Evolutionary conservation across 2,888 invertebrate species (phyloP).

Genomic region (Heliconius ismenius): DNA sequence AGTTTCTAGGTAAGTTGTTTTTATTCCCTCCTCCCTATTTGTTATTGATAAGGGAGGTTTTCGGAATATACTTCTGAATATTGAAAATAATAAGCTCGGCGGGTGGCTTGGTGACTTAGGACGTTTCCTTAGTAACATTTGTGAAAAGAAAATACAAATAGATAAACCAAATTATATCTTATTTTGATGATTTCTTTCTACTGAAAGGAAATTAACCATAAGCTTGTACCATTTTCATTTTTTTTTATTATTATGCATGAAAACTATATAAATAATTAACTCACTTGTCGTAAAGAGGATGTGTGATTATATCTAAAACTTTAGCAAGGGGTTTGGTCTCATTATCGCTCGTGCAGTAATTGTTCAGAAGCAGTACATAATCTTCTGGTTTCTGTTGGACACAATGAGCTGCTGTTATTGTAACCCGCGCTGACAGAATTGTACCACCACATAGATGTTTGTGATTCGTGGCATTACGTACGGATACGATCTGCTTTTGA

Average conservation of each 20-base stretch:
- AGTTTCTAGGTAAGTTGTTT: conserved; percentile 35
- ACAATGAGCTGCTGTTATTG: conserved; percentile 75
- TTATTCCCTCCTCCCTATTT: conserved; percentile 32
- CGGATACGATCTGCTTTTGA: conserved; percentile 62
- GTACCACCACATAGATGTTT: conserved; percentile 69
- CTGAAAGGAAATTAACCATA: background rate
- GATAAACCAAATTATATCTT: background rate
- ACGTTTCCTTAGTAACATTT: background rate
- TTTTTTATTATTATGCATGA: background rate
- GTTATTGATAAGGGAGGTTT: conserved; percentile 33
- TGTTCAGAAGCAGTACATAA: conserved; percentile 62
- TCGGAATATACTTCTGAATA: conserved; percentile 10
- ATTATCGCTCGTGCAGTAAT: conserved; percentile 54
- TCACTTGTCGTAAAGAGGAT: conserved; percentile 66
- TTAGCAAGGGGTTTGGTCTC: conserved; percentile 48
- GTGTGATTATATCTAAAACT: conserved; percentile 58
- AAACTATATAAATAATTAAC: conserved; percentile 35
- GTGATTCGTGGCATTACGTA: conserved; percentile 57
- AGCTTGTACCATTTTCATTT: background rate
- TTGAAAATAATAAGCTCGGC: conserved; percentile 24
- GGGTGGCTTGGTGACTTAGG: conserved; percentile 3
- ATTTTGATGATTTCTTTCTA: background rate
- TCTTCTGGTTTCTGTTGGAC: conserved; percentile 49
- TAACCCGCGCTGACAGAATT: conserved; percentile 56
- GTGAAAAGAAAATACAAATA: conserved; percentile 10